These are phyloP conservation scores for Apoda limacodes DNA, from an alignment of 2,888 invertebrate genomes.

Conservation along the genomic window DNA sequence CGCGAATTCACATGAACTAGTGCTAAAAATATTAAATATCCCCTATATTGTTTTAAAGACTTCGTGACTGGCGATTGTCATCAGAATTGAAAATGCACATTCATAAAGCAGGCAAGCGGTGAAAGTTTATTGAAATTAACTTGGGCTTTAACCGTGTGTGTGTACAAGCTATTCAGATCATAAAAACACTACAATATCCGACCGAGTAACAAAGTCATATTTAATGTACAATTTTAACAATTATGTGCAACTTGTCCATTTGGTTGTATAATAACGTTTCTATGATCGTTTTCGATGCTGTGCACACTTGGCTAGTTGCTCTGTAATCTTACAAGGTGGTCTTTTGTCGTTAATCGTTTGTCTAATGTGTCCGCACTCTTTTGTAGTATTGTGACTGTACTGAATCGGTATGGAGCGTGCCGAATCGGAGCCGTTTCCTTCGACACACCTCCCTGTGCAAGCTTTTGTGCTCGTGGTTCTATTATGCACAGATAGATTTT, in stretches of 20 bases:
- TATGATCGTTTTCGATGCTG: no score
- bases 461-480: constrained; percentile 26
- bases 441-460: constrained; percentile 29
- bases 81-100: constrained; percentile 9
- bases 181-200: no score
- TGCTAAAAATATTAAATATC: no score
- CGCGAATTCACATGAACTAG: no score
- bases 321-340: constrained; percentile 46
- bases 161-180: no score
- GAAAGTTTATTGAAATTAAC: constrained; percentile 39
- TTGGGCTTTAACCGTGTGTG: no score
- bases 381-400: constrained; percentile 15
- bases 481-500: constrained; percentile 18
- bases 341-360: constrained; percentile 45
- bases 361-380: constrained; percentile 30
- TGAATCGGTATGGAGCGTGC: constrained; percentile 21
- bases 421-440: constrained; percentile 27
- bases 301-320: constrained; percentile 30
- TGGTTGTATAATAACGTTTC: no score
- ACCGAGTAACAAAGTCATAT: no score
- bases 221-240: no score
- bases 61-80: no score
- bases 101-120: constrained; percentile 17
- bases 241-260: no score
- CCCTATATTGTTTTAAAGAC: no score